A percentile compares a stretch with the other conserved stretches of the same genome.
These are phyloP conservation scores for Spea bombifrons DNA, from an alignment of 2,113 vertebrate genomes.

Conservation along the genomic window DNA sequence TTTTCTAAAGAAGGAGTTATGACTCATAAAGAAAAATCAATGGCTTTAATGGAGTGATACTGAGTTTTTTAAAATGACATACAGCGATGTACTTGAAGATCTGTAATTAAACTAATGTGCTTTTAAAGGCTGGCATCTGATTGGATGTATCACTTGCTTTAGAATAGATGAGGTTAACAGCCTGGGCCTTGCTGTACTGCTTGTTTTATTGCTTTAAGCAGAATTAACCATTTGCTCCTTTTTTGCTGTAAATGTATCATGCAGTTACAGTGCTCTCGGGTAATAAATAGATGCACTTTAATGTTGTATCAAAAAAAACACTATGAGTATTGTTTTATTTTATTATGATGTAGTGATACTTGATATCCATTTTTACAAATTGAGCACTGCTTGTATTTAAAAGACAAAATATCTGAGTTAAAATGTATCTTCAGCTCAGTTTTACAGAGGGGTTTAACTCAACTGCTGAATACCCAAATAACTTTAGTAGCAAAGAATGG, in stretches of 20 bases:
- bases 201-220: conserved; percentile 44
- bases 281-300: conserved; percentile 1
- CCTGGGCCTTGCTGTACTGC: conserved; percentile 27
- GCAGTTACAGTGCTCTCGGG: not conserved
- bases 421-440: no score
- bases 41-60: conserved; percentile 50
- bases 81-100: conserved; percentile 47
- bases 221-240: conserved; percentile 40
- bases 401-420: no score
- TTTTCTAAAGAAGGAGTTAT: conserved; percentile 48
- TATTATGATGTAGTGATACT: no score
- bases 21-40: conserved; percentile 49
- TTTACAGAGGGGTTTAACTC: no score
- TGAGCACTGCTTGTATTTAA: no score
- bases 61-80: conserved; percentile 49
- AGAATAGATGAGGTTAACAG: conserved; percentile 47
- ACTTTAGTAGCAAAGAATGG: no score
- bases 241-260: not conserved
- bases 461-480: no score
- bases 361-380: no score
- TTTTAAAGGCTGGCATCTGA: conserved; percentile 46
- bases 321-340: no score
- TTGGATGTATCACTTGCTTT: conserved; percentile 35
- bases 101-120: conserved; percentile 50
- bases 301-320: no score